A percentile compares a stretch with the other conserved stretches of the same genome.
Evolutionary conservation across 2,888 invertebrate species (phyloP).

Genomic region (Colletes collaris): DNA sequence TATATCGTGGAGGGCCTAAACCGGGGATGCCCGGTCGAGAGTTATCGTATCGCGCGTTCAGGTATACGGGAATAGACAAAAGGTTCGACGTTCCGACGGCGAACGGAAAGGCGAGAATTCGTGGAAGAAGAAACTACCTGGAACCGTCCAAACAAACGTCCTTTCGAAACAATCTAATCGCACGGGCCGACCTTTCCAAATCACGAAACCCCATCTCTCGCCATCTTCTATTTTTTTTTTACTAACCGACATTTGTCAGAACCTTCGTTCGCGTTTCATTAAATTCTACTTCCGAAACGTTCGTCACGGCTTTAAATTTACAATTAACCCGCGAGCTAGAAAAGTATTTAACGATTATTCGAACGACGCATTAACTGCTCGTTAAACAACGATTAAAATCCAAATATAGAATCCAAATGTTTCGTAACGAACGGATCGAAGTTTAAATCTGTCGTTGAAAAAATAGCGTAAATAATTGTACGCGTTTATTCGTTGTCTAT

Average conservation of each 20-base stretch:
- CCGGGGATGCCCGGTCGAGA: background rate
- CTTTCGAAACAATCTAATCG: conserved; percentile 46
- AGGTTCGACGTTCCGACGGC: conserved; percentile 14
- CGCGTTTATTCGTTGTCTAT: too few species aligned
- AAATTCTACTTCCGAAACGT: background rate
- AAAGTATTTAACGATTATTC: too few species aligned
- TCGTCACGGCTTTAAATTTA: too few species aligned
- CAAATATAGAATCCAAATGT: too few species aligned
- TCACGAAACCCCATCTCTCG: conserved; percentile 14
- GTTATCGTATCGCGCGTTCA: conserved; percentile 7
- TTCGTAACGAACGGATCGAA: too few species aligned
- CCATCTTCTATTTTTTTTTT: conserved; percentile 2
- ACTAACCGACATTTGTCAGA: background rate
- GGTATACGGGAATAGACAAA: conserved; percentile 41
- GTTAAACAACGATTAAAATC: too few species aligned
- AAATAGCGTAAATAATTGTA: too few species aligned
- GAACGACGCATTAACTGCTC: too few species aligned
- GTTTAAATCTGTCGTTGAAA: too few species aligned
- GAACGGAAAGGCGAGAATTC: conserved; percentile 41
- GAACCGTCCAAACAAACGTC: background rate
- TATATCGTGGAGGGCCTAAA: background rate
- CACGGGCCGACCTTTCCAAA: background rate
- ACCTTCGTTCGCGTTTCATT: conserved; percentile 2
- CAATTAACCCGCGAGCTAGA: too few species aligned
- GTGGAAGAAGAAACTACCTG: conserved; percentile 44